phyloP scores from a whole-genome alignment of 2,797 vertebrate genomes.

The Spondyliosoma cantharus region DNA sequence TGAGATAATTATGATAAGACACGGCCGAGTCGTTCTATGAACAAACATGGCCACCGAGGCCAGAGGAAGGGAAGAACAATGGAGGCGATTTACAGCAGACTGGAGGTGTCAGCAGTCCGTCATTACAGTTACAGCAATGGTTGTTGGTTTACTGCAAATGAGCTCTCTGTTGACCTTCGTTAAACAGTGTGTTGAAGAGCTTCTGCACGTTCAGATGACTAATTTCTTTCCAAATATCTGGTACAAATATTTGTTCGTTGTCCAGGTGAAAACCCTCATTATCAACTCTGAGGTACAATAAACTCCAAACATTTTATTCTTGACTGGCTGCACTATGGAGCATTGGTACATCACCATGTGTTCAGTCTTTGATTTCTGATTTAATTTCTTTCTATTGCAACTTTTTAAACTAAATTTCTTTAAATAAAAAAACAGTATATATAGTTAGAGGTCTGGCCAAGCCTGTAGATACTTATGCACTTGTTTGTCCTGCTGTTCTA shows the following conservation, averaged over 20 bases:
- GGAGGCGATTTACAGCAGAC: conserved; percentile 28
- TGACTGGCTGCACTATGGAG: not conserved
- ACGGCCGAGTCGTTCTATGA: conserved; percentile 19
- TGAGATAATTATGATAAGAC: conserved; percentile 51
- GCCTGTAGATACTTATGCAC: not conserved
- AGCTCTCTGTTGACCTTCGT: conserved; percentile 16
- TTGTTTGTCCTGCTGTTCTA: too few species aligned
- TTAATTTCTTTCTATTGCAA: not conserved
- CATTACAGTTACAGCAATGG: not conserved
- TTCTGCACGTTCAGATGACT: not conserved
- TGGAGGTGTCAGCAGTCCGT: conserved; percentile 35
- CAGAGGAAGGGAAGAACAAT: conserved; percentile 58
- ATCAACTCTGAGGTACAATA: not conserved
- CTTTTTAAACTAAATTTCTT: not conserved
- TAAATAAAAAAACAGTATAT: not conserved
- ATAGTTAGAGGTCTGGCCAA: too few species aligned
- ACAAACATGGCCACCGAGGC: conserved; percentile 51
- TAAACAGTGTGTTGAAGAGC: not conserved
- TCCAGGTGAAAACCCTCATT: not conserved
- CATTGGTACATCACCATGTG: not conserved
- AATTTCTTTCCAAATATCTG: not conserved
- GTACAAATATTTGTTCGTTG: not conserved
- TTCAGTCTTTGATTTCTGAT: not conserved
- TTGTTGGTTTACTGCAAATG: conserved; percentile 11
- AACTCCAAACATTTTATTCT: not conserved